phyloP scores from a whole-genome alignment of 2,888 invertebrate species.

The Amblyjoppa fuscipennis region DNA sequence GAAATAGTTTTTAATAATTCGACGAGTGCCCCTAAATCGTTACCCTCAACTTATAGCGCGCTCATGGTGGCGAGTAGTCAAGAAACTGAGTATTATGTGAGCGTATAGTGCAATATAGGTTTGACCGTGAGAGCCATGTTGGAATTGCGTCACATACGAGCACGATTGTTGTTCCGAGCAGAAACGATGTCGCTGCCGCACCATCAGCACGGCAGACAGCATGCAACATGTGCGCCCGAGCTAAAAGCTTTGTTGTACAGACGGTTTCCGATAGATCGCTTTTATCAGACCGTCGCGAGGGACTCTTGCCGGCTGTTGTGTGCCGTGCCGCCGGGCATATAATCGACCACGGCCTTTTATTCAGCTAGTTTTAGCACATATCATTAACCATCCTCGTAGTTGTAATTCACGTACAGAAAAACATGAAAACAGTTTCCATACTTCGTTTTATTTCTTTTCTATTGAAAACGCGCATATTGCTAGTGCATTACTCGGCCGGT shows the following conservation, averaged over 20 bases:
- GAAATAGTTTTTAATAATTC: neutral
- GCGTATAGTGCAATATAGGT: neutral
- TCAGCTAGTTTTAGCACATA: neutral
- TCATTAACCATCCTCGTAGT: neutral
- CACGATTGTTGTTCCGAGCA: slow-evolving; percentile 34
- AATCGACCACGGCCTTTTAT: neutral
- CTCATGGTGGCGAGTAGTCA: slow-evolving; percentile 7
- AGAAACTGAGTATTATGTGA: slow-evolving; percentile 35
- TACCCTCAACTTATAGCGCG: neutral
- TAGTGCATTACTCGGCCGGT: neutral
- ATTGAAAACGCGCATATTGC: neutral
- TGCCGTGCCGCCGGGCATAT: neutral
- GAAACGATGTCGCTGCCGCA: slow-evolving; percentile 36
- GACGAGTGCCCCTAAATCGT: neutral
- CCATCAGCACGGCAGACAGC: slow-evolving; percentile 4
- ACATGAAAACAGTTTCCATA: neutral
- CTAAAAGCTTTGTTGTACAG: slow-evolving; percentile 1
- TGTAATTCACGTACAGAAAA: neutral
- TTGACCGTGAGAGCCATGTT: slow-evolving; percentile 52
- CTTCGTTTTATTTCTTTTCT: neutral
- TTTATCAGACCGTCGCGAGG: neutral
- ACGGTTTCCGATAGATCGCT: slow-evolving; percentile 8
- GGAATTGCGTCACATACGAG: slow-evolving; percentile 53
- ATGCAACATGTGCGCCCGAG: slow-evolving; percentile 4
- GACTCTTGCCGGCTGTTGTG: neutral